A percentile compares a stretch with the other conserved stretches of the same genome.
Evolutionary conservation across 2,888 invertebrate species (phyloP).

Genomic region (Machimus rusticus): DNA sequence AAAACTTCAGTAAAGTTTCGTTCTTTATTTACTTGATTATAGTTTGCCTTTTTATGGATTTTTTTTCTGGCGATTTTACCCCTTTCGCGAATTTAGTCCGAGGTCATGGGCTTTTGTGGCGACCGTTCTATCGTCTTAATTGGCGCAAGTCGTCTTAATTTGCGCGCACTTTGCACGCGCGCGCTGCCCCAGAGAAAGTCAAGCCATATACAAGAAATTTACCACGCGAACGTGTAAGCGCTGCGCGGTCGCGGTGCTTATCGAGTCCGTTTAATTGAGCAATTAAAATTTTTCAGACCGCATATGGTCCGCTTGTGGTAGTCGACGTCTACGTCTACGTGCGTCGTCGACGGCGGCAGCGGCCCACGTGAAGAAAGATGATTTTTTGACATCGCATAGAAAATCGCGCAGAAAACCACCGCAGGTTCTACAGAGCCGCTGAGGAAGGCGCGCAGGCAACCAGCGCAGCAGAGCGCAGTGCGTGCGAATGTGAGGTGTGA

Average conservation of each 20-base stretch:
- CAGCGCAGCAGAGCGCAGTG: no score
- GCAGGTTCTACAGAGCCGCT: background rate
- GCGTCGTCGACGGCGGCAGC: background rate
- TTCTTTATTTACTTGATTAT: background rate
- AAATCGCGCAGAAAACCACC: background rate
- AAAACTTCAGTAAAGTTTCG: background rate
- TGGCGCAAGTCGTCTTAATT: background rate
- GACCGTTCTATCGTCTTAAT: background rate
- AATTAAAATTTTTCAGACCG: constrained; percentile 34
- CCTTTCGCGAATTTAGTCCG: background rate
- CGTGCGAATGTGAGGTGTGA: background rate
- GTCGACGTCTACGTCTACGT: background rate
- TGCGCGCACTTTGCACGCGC: background rate
- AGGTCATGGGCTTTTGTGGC: background rate
- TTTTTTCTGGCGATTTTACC: background rate
- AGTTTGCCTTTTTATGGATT: background rate
- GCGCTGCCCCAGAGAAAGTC: background rate
- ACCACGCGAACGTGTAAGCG: background rate
- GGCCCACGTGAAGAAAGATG: background rate
- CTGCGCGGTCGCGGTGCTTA: background rate
- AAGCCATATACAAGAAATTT: background rate
- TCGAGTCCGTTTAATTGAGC: constrained; percentile 22
- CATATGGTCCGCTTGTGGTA: background rate
- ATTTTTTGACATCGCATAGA: constrained; percentile 8
- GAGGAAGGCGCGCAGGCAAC: background rate